These are phyloP conservation scores for Neodon shergylaensis DNA, from an alignment of 2,113 vertebrate genomes.

Conservation along the genomic window DNA sequence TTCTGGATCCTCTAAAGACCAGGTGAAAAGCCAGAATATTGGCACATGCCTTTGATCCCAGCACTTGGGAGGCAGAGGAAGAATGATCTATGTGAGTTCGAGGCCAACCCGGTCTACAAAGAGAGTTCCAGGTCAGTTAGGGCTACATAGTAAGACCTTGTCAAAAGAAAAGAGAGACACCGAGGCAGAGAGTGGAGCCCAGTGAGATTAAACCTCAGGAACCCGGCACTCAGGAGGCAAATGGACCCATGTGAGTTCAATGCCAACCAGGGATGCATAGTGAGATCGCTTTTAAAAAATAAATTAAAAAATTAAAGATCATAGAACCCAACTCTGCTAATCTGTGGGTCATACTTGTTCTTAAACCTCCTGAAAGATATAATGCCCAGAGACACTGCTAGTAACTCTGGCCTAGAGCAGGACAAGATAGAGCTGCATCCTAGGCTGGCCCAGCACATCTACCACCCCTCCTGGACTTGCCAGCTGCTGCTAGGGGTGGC, in stretches of 20 bases:
- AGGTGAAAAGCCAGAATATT: not conserved
- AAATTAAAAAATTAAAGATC: not conserved
- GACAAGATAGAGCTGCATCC: too few relatives aligned
- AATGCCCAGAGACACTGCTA: not conserved
- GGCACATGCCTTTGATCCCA: not conserved
- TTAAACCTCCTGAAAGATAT: not conserved
- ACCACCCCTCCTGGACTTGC: too few relatives aligned
- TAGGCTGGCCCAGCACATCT: fast-evolving
- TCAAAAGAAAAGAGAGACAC: not conserved
- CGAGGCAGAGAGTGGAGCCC: not conserved
- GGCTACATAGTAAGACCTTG: not conserved
- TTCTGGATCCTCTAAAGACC: not conserved
- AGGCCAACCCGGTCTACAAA: not conserved
- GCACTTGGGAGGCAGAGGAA: not conserved
- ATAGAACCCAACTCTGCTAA: not conserved
- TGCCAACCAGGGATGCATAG: not conserved
- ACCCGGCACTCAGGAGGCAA: not conserved
- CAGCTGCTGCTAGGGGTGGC: not conserved
- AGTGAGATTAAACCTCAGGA: not conserved
- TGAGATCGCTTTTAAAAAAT: not conserved
- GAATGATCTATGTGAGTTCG: not conserved
- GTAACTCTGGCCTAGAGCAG: not conserved
- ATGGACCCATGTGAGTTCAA: not conserved
- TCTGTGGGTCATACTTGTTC: not conserved
- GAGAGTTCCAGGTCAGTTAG: not conserved